Evolutionary conservation across 2,113 vertebrate species (phyloP).

Genomic region (Pongo pygmaeus): DNA sequence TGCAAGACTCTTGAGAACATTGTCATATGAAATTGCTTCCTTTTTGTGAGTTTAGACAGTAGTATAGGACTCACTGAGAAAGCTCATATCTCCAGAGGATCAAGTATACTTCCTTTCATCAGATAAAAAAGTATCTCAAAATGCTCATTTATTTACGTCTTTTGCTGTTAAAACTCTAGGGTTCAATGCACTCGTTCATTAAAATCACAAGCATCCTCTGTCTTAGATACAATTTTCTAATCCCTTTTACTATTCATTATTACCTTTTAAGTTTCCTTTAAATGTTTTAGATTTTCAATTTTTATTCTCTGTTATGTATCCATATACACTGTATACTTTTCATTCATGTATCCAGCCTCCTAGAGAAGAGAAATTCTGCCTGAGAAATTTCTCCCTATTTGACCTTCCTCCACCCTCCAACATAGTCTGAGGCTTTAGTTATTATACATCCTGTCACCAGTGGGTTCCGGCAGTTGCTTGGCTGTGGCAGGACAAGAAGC

Average conservation of each 20-base stretch:
- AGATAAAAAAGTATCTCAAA: not conserved
- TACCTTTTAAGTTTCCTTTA: not conserved
- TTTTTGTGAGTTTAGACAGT: not conserved
- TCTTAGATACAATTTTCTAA: not conserved
- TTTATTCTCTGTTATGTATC: not conserved
- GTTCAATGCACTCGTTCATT: not conserved
- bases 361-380: not conserved
- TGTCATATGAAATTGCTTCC: not conserved
- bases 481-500: not conserved
- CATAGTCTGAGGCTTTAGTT: not conserved
- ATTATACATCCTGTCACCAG: not conserved
- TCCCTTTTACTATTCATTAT: not conserved
- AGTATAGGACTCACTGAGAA: not conserved
- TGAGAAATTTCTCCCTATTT: not conserved
- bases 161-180: not conserved
- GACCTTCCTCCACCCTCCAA: not conserved
- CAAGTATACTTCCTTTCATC: not conserved
- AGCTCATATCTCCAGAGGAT: not conserved
- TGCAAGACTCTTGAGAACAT: not conserved
- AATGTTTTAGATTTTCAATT: not conserved
- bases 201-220: not conserved
- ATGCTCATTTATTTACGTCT: not conserved
- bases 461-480: not conserved
- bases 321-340: not conserved
- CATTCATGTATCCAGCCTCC: not conserved